These are phyloP conservation scores for Teleiodes luculella DNA, from an alignment of 2,888 invertebrate genomes.

Conservation along the genomic window DNA sequence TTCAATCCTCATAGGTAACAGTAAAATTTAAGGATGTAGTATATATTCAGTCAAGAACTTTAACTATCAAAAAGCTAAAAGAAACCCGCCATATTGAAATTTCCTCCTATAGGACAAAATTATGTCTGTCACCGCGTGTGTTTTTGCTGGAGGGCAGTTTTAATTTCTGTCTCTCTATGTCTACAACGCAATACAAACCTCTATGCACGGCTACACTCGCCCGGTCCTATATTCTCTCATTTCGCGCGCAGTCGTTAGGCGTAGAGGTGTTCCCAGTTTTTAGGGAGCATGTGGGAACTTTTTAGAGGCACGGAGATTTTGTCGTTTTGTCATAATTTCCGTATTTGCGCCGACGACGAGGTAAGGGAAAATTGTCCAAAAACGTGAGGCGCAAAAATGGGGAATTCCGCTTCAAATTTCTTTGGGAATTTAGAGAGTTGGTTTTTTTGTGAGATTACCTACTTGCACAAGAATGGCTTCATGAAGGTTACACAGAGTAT, in stretches of 20 bases:
- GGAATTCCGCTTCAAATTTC: not conserved
- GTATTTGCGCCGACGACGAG: not conserved
- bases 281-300: not conserved
- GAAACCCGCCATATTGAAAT: too few species aligned
- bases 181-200: not conserved
- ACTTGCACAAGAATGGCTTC: too few species aligned
- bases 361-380: not conserved
- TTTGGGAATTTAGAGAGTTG: not conserved
- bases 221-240: not conserved
- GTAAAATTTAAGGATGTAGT: too few species aligned
- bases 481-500: too few species aligned
- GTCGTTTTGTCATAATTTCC: constrained; percentile 4
- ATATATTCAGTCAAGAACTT: too few species aligned
- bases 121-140: too few species aligned
- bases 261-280: not conserved
- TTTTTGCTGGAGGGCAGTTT: too few species aligned
- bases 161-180: too few species aligned
- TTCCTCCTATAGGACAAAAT: too few species aligned
- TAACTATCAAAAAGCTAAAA: too few species aligned
- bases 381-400: not conserved
- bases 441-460: not conserved
- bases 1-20: too few species aligned
- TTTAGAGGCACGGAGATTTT: not conserved
- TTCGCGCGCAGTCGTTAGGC: constrained; percentile 1
- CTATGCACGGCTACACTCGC: not conserved